Conservation (phyloP, 92 coral and sea anemone genomes). For the Epizoanthus scotinus region DNA sequence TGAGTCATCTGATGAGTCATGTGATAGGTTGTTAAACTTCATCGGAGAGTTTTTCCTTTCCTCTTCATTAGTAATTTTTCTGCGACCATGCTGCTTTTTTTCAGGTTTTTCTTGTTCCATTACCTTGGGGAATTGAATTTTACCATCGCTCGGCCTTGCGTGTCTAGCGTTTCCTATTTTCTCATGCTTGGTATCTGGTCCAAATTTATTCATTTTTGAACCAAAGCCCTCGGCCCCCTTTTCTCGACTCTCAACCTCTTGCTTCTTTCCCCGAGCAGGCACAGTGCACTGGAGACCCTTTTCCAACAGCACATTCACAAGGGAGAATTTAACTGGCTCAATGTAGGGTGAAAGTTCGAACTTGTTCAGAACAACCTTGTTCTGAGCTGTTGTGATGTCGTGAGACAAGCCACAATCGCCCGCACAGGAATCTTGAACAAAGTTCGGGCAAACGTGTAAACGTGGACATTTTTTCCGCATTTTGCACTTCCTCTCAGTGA, state of each 20-base stretch:
- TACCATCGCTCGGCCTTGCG: neutral
- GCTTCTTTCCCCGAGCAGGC: slow-evolving; percentile 4
- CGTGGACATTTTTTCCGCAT: slow-evolving; percentile 14
- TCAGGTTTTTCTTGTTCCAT: slow-evolving; percentile 1
- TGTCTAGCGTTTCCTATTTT: neutral
- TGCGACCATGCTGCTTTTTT: neutral
- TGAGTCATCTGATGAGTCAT: too few species aligned
- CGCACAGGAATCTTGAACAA: slow-evolving; percentile 25
- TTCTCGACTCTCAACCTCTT: neutral
- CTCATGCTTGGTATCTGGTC: neutral
- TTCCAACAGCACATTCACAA: slow-evolving; percentile 8
- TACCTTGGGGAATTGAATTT: neutral
- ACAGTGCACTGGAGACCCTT: neutral
- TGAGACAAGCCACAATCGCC: slow-evolving; percentile 42
- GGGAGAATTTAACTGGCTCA: slow-evolving; percentile 2
- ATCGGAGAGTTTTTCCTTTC: neutral
- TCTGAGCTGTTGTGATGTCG: slow-evolving; percentile 22
- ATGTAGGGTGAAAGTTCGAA: slow-evolving; percentile 27
- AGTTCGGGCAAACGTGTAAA: slow-evolving; percentile 47
- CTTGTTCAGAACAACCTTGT: slow-evolving; percentile 31
- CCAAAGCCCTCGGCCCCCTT: neutral
- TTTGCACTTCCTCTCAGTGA: slow-evolving; percentile 30
- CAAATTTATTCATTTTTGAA: neutral
- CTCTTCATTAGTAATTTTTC: neutral
- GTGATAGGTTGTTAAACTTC: neutral